Evolutionary conservation across 2,888 invertebrate species (phyloP).

Genomic region (Aplocera efformata): DNA sequence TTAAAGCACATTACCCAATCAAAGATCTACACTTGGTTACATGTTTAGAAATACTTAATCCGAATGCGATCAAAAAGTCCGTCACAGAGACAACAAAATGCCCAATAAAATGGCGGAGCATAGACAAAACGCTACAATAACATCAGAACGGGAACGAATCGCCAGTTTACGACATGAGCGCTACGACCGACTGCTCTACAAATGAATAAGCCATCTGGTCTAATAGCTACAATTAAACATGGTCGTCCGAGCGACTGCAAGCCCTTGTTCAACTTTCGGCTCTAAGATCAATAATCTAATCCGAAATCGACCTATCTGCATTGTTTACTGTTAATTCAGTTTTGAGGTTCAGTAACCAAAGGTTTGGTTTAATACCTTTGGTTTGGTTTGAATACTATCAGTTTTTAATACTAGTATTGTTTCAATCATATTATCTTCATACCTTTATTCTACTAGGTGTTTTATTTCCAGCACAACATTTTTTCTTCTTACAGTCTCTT

Average conservation of each 20-base stretch:
- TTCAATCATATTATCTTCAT: too few relatives aligned
- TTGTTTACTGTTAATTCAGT: too few relatives aligned
- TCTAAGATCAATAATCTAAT: conserved; percentile 54
- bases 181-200: conserved; percentile 79
- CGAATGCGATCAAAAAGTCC: conserved; percentile 49
- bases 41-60: conserved; percentile 50
- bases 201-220: conserved; percentile 81
- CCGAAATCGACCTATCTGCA: conserved; percentile 24
- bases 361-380: too few relatives aligned
- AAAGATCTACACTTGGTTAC: conserved; percentile 9
- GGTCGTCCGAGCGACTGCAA: conserved; percentile 54
- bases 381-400: too few relatives aligned
- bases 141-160: conserved; percentile 79
- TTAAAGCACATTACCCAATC: background rate
- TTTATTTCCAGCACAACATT: too few relatives aligned
- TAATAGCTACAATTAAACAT: conserved; percentile 79
- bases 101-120: conserved; percentile 75
- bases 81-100: conserved; percentile 71
- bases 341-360: too few relatives aligned
- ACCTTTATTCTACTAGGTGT: too few relatives aligned
- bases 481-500: too few relatives aligned
- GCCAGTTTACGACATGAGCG: conserved; percentile 77
- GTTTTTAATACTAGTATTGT: too few relatives aligned
- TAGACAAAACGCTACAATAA: conserved; percentile 81
- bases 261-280: conserved; percentile 57